Base-by-base conservation (phyloP, 2,888 invertebrate genomes). In the Acleris cristana region DNA sequence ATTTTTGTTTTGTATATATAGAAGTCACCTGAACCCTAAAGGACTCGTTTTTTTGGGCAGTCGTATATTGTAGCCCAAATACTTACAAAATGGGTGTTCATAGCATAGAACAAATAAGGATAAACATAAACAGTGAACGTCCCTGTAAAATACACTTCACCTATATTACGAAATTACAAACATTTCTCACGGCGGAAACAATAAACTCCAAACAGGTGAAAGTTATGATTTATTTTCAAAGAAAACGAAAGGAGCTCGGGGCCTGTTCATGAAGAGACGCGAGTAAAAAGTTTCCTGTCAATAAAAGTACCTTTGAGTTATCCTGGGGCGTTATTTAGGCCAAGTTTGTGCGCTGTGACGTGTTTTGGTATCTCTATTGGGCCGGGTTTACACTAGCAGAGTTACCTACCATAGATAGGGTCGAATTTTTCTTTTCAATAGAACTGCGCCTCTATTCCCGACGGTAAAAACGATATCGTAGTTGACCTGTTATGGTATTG, bases 181-280 rank as follows among this genome's bases (percentile, higher is more conserved):
- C 21, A 44, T 56, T 45, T 56, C 45, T 52, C 61, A 18, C 26
- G n/a, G 51, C 40, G 19, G 48, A 61, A 45, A 62, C 19, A 61
- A 66, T 52, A 62, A 62, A 55, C 51, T 52, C 45, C 56, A 12
- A 52, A 57, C 56, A 52, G 26, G 45, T 52, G 45, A 62, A 57
- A 56, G 66, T 62, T 62, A 52, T 57, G 66, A 66, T 66, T 66
- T 66, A 66, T 66, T 66, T 57, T 52, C 56, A 62, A 66, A 65
- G 40, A 59, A 55, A 60, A 55, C 54, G 55, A 56, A 60, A 65
- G 65, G 45, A 14, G 14, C 14, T 4, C 3, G 61, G 56, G 52
- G 61, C 52, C 44, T 51, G 51, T 61, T 66, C 44, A 62, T 52
- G 61, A 66, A 57, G 67, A 62, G 52, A 58, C 48, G 62, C 18